These are phyloP conservation scores for Tribolium freemani DNA, from an alignment of 2,888 invertebrate species.

Conservation along the genomic window DNA sequence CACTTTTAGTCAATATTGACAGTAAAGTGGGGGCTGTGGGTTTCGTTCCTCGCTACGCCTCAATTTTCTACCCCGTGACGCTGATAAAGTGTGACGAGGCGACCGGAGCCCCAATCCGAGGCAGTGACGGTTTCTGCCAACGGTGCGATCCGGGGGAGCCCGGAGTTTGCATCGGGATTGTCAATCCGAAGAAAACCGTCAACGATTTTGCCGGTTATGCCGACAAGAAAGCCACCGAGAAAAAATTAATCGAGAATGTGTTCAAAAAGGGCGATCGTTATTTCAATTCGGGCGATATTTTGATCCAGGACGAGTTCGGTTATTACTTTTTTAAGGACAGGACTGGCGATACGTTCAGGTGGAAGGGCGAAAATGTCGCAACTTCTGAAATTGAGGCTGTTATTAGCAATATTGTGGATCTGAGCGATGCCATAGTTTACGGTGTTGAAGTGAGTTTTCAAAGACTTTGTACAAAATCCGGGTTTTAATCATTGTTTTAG, in stretches of 20 bases:
- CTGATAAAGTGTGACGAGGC: conserved; percentile 77
- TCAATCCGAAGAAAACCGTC: conserved; percentile 69
- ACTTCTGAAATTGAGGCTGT: conserved; percentile 96
- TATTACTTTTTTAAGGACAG: conserved; percentile 95
- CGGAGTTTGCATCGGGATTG: conserved; percentile 87
- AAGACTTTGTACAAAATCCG: neutral
- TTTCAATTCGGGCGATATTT: conserved; percentile 92
- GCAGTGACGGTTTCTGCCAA: conserved; percentile 80
- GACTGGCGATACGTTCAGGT: conserved; percentile 87
- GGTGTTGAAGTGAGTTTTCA: conserved; percentile 82
- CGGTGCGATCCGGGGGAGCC: conserved; percentile 86
- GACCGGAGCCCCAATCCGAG: conserved; percentile 81
- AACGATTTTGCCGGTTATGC: conserved; percentile 81
- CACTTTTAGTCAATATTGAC: conserved; percentile 86
- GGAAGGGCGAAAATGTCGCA: conserved; percentile 98
- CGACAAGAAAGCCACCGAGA: conserved; percentile 76
- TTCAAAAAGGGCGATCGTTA: conserved; percentile 88
- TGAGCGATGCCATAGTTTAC: conserved; percentile 85
- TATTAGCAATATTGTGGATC: conserved; percentile 81
- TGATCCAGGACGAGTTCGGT: conserved; percentile 92
- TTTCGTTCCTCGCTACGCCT: conserved; percentile 80
- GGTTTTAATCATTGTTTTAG: conserved; percentile 65
- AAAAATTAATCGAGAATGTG: conserved; percentile 80
- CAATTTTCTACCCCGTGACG: conserved; percentile 75
- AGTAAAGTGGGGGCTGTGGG: conserved; percentile 93